Evolutionary conservation across 2,113 vertebrate genomes (phyloP).

Genomic region (Tyto alba): DNA sequence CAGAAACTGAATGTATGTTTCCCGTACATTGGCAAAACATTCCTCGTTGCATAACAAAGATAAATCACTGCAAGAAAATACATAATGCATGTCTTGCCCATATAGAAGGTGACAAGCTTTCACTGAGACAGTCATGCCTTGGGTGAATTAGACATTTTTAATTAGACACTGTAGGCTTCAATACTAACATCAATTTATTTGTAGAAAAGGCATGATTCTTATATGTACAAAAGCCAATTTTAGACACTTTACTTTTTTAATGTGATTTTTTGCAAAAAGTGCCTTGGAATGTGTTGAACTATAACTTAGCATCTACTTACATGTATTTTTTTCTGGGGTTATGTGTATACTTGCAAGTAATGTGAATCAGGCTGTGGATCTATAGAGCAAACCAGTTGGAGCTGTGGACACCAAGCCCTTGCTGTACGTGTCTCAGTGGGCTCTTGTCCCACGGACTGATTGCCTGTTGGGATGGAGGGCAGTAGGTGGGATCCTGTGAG

Average conservation of each 20-base stretch:
- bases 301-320: not conserved
- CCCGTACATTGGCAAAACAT: not conserved
- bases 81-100: constrained; percentile 35
- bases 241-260: not conserved
- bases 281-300: not conserved
- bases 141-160: constrained; percentile 33
- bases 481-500: not conserved
- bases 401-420: fast-evolving
- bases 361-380: not conserved
- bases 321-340: not conserved
- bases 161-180: constrained; percentile 25
- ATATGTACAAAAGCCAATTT: not conserved
- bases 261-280: not conserved
- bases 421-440: not conserved
- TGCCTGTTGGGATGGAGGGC: not conserved
- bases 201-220: not conserved
- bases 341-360: not conserved
- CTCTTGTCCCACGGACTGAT: not conserved
- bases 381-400: not conserved
- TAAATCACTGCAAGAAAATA: not conserved
- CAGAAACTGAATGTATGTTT: not conserved
- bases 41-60: constrained; percentile 23
- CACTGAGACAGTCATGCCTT: not conserved
- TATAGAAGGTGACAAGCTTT: constrained; percentile 32
- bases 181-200: not conserved